Base-by-base conservation (phyloP, 2,888 invertebrate species). In the Taphrorychus bicolor region DNA sequence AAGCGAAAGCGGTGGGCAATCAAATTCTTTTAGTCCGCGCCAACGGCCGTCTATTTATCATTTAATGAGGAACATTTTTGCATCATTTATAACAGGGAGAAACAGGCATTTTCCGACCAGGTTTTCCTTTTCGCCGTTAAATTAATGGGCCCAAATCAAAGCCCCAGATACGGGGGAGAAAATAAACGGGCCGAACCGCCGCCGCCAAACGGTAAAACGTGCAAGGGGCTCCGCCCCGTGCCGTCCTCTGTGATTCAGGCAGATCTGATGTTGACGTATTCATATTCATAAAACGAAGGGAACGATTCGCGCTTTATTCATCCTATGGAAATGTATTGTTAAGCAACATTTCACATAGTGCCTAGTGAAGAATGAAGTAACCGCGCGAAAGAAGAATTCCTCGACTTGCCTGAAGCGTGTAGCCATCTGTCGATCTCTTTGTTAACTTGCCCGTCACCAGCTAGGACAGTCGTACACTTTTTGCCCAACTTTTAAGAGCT, bases 21-120 rank as follows among this genome's bases (percentile, higher is more conserved):
- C 22, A 21, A 16, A 22, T 52, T 52, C 22, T 19, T 21, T 22
- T 5, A 22, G 18, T 21, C 24, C 24, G 53, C 53, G 17, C 53
- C 7, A 23, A 53, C 22, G 24, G 14, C 23, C 22, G 53, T 14
- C 16, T 53, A 53, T 53, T 53, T 53, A 53, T 53, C 53, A 53
- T 53, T 53, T 53, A 53, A 53, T 23, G 53, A 53, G 53, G 23
- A 53, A 53, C 23, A 53, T 53, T 53, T 53, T 53, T 53, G 53
- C 53, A 53, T 53, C 53, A 53, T 53, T 53, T 53, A 53, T 53
- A 23, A 53, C 53, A 23, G 22, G 22, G 5, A 22, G 23, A 53
- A 53, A 53, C 53, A 23, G 23, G 53, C 22, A 23, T 53, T 53
- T 23, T 53, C 53, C 53, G 24, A 53, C 53, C 53, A 53, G 53